A percentile compares a stretch with the other conserved stretches of the same genome.
Conservation (phyloP, 2,888 invertebrate genomes). For the Phrixothrix hirtus region DNA sequence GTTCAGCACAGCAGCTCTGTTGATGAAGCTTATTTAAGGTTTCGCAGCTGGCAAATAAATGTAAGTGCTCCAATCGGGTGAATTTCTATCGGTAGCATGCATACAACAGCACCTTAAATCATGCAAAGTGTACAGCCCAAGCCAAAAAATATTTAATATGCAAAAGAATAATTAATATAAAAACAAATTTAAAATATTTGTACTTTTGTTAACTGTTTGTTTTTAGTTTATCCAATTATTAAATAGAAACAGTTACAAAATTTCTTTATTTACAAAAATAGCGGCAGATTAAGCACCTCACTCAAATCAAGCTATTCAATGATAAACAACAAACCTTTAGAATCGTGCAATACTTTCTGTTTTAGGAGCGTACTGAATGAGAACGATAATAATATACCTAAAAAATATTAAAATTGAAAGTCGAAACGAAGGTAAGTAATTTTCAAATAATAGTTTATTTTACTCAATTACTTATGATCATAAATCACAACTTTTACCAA, state of each 20-base stretch:
- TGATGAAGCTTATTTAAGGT: slow-evolving; percentile 27
- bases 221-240: no score
- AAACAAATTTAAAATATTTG: slow-evolving; percentile 3
- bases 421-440: slow-evolving; percentile 13
- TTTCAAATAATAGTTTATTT: slow-evolving; percentile 25
- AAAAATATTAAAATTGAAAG: slow-evolving; percentile 29
- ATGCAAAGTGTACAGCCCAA: slow-evolving; percentile 26
- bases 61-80: slow-evolving; percentile 26
- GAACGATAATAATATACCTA: slow-evolving; percentile 42
- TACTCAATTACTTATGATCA: slow-evolving; percentile 15
- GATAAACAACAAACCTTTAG: slow-evolving; percentile 27
- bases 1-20: slow-evolving; percentile 22
- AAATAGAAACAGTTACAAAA: background rate
- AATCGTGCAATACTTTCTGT: slow-evolving; percentile 25
- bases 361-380: slow-evolving; percentile 43
- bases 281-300: slow-evolving; percentile 11
- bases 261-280: background rate
- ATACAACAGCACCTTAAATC: slow-evolving; percentile 33
- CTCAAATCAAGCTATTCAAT: slow-evolving; percentile 22
- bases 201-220: no score
- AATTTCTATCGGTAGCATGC: slow-evolving; percentile 29
- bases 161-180: slow-evolving; percentile 3
- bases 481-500: slow-evolving; percentile 20
- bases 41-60: slow-evolving; percentile 31
- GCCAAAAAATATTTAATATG: slow-evolving; percentile 11